Evolutionary conservation across 92 coral and sea anemone species (phyloP), one percentile per base, ranked within the genome.

Genomic region (Umimayanthus chanpuru): DNA sequence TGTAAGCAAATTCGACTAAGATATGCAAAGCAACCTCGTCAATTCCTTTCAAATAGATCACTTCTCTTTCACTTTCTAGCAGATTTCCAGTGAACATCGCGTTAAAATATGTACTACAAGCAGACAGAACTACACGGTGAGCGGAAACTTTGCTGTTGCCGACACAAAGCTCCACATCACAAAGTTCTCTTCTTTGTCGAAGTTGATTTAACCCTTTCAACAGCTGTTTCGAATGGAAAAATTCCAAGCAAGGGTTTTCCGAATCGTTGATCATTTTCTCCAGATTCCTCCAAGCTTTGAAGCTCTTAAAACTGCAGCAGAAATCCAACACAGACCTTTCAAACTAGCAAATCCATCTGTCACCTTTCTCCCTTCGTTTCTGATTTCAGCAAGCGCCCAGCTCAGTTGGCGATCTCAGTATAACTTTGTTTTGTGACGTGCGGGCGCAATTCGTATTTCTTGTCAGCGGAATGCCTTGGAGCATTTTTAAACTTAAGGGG

Each of bases 81-180:
- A 95, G 94, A 55, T 92, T 94, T 78, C 95, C 95, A 21, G 98
- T 95, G 82, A 95, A 95, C 98, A 95, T 95, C 15, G 96, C 96
- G 84, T 94, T 93, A 77, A 95, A 95, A 81, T 95, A 95, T 32
- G 95, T 94, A 81, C 98, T 95, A 79, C 98, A 95, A 49, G 98
- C 98, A 1, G 98, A 95, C 64, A 95, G 86, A 85, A 95, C 98
- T 16, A 94, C 98, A 44, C 98, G 96, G 73, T 95, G 98, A 36
- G 98, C 98, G 39, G 93, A 91, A 3, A 95, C 93, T 65, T 93
- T 93, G 49, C 92, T 89, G 78, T 89, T 93, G 21, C 98, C 98
- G 82, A 94, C 98, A 79, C 96, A 93, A 76, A 95, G 81, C 43
- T 94, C 97, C 25, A 95, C 98, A 91, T 95, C 98, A 85, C 98